Percentiles rank a stretch among this genome's conserved stretches.
Conservation (phyloP, 1,140 invertebrate genomes). For the Papilio helenus region DNA sequence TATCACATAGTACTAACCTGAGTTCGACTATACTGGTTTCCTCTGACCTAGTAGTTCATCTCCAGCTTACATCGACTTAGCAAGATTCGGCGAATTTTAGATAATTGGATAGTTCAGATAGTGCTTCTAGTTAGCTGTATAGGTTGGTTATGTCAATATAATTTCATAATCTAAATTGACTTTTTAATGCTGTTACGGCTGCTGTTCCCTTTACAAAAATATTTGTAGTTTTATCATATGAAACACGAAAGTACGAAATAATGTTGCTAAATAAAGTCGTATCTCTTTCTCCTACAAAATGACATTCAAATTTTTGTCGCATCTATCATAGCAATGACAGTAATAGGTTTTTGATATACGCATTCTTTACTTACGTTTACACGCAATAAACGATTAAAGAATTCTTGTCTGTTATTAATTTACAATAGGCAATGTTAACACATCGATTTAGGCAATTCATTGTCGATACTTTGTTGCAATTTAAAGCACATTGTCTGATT, state of each 20-base stretch:
- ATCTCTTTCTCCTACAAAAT: constrained; percentile 30
- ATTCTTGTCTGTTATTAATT: neutral
- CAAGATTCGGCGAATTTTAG: neutral
- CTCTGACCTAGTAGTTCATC: neutral
- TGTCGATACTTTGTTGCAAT: neutral
- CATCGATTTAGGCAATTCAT: neutral
- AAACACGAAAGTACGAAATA: neutral
- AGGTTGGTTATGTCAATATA: neutral
- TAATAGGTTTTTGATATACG: constrained; percentile 29
- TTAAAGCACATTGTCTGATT: constrained; percentile 27
- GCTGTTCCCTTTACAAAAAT: neutral
- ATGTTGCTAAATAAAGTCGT: constrained; percentile 13
- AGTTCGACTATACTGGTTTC: neutral
- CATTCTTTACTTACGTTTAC: constrained; percentile 1
- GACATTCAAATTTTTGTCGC: constrained; percentile 7
- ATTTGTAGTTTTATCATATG: neutral
- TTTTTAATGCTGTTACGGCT: neutral
- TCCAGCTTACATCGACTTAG: constrained; percentile 1
- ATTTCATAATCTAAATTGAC: neutral
- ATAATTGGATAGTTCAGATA: neutral
- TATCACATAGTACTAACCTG: too few relatives aligned
- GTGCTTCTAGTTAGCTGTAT: neutral
- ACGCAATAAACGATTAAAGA: constrained; percentile 1
- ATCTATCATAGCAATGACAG: constrained; percentile 36
- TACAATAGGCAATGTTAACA: neutral